Evolutionary conservation across 2,797 vertebrate species (phyloP).

Genomic region (Epinephelus malabaricus): DNA sequence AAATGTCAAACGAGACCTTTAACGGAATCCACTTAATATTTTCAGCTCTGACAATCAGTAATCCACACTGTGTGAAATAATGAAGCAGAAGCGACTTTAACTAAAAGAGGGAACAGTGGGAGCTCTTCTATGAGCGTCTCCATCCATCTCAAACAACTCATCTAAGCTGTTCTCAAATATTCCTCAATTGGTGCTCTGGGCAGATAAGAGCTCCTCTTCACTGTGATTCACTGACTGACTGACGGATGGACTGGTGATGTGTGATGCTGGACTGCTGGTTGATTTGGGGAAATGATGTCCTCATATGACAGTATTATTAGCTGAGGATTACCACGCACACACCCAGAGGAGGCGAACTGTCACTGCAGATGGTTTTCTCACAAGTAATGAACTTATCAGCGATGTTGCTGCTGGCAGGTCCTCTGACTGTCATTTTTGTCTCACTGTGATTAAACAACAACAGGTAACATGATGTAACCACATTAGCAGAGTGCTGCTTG

Average conservation of each 20-base stretch:
- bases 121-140: background rate
- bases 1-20: slow-evolving; percentile 7
- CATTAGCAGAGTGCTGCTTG: slow-evolving; percentile 1
- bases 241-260: background rate
- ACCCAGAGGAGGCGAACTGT: slow-evolving; percentile 16
- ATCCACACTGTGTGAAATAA: slow-evolving; percentile 1
- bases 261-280: slow-evolving; percentile 2
- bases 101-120: background rate
- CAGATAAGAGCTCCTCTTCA: slow-evolving; percentile 31
- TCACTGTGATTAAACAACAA: slow-evolving; percentile 31
- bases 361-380: slow-evolving; percentile 31
- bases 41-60: background rate
- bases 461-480: slow-evolving; percentile 27
- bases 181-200: slow-evolving; percentile 16
- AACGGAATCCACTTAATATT: background rate
- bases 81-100: slow-evolving; percentile 3
- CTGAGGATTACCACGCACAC: slow-evolving; percentile 23
- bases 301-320: slow-evolving; percentile 18
- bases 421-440: slow-evolving; percentile 25
- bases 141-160: slow-evolving; percentile 1
- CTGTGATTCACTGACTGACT: slow-evolving; percentile 7
- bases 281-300: slow-evolving; percentile 19
- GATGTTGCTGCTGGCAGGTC: slow-evolving; percentile 21
- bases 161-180: slow-evolving; percentile 12
- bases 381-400: slow-evolving; percentile 25